phyloP scores from a whole-genome alignment of 1,140 invertebrate species.

The Camponotus vicinus region DNA sequence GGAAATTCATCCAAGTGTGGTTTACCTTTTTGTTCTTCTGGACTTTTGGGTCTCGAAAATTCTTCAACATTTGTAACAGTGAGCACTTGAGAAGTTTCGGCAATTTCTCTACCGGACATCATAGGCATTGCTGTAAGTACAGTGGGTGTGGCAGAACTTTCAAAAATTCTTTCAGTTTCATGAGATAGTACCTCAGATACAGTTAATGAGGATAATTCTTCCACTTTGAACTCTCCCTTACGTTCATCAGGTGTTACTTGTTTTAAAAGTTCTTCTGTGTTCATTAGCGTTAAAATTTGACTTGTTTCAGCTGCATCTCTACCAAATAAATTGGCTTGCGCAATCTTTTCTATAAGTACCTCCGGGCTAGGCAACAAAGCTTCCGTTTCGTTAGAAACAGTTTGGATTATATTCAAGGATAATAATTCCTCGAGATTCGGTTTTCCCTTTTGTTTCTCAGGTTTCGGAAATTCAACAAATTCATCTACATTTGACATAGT shows the following conservation, averaged over 20 bases:
- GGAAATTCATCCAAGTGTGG: slow-evolving; percentile 77
- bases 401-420: slow-evolving; percentile 77
- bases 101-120: slow-evolving; percentile 78
- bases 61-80: slow-evolving; percentile 72
- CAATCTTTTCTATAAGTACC: slow-evolving; percentile 74
- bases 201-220: slow-evolving; percentile 75
- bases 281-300: slow-evolving; percentile 77
- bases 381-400: slow-evolving; percentile 73
- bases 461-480: slow-evolving; percentile 55
- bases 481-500: slow-evolving; percentile 63
- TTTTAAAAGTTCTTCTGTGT: slow-evolving; percentile 68
- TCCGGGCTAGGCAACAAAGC: slow-evolving; percentile 58
- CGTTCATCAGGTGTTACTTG: slow-evolving; percentile 69
- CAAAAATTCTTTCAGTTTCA: slow-evolving; percentile 74
- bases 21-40: slow-evolving; percentile 75
- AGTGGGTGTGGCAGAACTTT: slow-evolving; percentile 56
- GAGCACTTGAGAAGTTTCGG: slow-evolving; percentile 77
- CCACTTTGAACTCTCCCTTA: slow-evolving; percentile 74
- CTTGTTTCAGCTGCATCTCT: slow-evolving; percentile 77
- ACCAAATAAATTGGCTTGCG: slow-evolving; percentile 74
- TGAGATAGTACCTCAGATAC: slow-evolving; percentile 74
- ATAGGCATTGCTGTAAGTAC: slow-evolving; percentile 68
- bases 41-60: slow-evolving; percentile 59
- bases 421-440: slow-evolving; percentile 69
- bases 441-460: slow-evolving; percentile 67